Evolutionary conservation across 2,888 invertebrate species (phyloP).

Genomic region (Drosophila macrothrix): DNA sequence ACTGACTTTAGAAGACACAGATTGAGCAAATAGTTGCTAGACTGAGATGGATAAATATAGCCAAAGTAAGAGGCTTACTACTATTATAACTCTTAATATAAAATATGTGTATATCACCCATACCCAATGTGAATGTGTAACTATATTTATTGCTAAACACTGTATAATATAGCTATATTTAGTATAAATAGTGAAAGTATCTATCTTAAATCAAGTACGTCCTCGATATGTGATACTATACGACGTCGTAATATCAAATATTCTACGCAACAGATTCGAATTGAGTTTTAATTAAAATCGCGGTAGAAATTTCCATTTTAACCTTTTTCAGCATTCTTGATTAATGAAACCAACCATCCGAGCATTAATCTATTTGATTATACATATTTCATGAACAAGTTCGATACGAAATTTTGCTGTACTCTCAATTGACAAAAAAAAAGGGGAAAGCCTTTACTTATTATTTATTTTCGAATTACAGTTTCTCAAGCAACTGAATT

Average conservation of each 20-base stretch:
- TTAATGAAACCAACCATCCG: neutral
- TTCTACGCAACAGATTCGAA: neutral
- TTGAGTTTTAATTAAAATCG: neutral
- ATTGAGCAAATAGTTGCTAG: conserved; percentile 7
- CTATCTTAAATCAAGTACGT: conserved; percentile 30
- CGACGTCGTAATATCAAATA: conserved; percentile 11
- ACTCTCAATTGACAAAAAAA: neutral
- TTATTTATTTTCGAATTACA: conserved; percentile 10
- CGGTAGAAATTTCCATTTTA: neutral
- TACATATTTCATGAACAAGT: neutral
- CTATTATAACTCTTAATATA: neutral
- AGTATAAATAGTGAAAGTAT: neutral
- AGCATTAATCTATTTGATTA: neutral
- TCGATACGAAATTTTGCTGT: conserved; percentile 28
- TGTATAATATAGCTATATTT: neutral
- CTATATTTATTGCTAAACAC: conserved; percentile 22
- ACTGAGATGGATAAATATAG: conserved; percentile 12
- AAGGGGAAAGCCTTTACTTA: neutral
- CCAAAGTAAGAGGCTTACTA: conserved; percentile 1
- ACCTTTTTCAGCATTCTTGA: neutral
- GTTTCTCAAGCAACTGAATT: conserved; percentile 56
- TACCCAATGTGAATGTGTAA: neutral
- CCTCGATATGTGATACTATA: conserved; percentile 41
- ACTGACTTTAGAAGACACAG: conserved; percentile 23
- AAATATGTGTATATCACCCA: neutral